Evolutionary conservation across 2,797 vertebrate genomes (phyloP), one percentile per base, ranked within the genome.

Genomic region (Characodon lateralis): DNA sequence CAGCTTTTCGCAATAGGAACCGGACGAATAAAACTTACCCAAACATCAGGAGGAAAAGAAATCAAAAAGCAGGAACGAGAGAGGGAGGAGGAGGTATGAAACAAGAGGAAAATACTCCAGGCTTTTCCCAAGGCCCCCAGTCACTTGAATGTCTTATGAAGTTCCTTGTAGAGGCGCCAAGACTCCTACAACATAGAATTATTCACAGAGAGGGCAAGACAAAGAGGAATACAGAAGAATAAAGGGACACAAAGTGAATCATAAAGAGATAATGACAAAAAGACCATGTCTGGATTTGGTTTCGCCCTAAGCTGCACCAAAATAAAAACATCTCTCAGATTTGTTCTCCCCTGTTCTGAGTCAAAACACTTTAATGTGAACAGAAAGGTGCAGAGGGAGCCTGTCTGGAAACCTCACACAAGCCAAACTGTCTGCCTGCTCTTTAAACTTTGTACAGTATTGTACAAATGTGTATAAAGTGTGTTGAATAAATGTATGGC

Each of bases 121-220:
- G 88, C 86, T 90, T 93, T 91, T 94, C 91, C 88, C 89, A 91
- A 92, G 90, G 89, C 91, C 92, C 90, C 87, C 89, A 92, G 90
- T 93, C 89, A 90, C 89, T 92, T 91, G 91, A 89, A 92, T 87
- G 90, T 92, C 91, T 93, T 82, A 83, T 93, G 90, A 93, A 93
- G 90, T 92, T 91, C 85, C 89, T 92, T 93, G 88, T 93, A 89
- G 89, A 90, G 56, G 89, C 90, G 93, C 93, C 94, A 94, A 90
- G 82, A 79, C 85, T 78, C 92, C 88, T 85, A 84, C 86, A 89
- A 85, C 82, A 91, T 83, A 90, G 87, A 91, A 88, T 92, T 84
- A 83, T 92, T 88, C 84, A 81, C 85, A 74, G 83, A 78, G 87
- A 88, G 87, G 82, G 86, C 66, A 83, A 79, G 82, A 89, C 82